phyloP scores from a whole-genome alignment of 2,113 vertebrate genomes.

The Salvelinus fontinalis region DNA sequence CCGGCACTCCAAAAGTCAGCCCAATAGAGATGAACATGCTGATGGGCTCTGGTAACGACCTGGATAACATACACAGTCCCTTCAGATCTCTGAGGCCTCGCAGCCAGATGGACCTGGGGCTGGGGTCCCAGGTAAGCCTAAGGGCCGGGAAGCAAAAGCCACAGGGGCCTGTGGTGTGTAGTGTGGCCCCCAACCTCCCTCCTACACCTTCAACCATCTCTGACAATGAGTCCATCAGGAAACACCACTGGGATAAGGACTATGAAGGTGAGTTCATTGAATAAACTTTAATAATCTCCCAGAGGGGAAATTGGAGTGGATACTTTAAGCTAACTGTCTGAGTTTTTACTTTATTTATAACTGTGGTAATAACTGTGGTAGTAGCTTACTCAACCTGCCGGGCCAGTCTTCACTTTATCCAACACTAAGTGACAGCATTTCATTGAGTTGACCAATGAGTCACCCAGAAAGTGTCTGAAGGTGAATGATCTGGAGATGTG shows the following conservation, averaged over 20 bases:
- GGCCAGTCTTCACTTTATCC: neutral
- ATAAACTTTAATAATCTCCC: too few species aligned
- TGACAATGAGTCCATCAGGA: constrained; percentile 84
- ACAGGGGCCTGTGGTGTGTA: constrained; percentile 86
- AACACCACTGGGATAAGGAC: constrained; percentile 88
- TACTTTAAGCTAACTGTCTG: neutral
- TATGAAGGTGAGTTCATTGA: constrained; percentile 82
- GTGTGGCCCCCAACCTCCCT: constrained; percentile 92
- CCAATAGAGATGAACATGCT: constrained; percentile 83
- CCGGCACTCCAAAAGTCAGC: constrained; percentile 68
- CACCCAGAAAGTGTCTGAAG: neutral
- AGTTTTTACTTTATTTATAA: neutral
- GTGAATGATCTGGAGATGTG: constrained; percentile 9
- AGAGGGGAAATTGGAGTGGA: neutral
- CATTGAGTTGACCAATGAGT: neutral
- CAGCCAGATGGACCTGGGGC: constrained; percentile 58
- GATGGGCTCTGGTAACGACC: constrained; percentile 66
- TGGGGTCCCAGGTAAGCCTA: constrained; percentile 71
- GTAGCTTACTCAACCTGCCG: too few species aligned
- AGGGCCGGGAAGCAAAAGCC: constrained; percentile 67
- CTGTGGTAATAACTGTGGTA: too few species aligned
- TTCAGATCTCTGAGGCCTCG: constrained; percentile 72
- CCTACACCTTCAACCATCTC: constrained; percentile 76
- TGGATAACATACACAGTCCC: constrained; percentile 71
- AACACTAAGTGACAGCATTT: neutral